These are phyloP conservation scores for Eueremaeus valkanovi DNA, from an alignment of 2,888 invertebrate genomes.

Conservation along the genomic window DNA sequence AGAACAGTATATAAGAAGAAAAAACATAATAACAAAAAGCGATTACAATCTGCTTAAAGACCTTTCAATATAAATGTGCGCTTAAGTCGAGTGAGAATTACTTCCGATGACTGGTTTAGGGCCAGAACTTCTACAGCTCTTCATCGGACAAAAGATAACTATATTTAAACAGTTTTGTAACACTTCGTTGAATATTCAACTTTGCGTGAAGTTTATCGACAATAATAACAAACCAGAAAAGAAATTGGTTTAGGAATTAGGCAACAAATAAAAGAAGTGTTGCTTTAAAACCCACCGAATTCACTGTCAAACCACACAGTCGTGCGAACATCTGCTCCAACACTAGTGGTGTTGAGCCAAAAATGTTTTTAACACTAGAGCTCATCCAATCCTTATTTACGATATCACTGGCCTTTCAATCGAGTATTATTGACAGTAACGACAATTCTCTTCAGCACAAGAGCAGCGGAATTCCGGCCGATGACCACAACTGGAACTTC, in stretches of 20 bases:
- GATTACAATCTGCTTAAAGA: neutral
- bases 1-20: no score
- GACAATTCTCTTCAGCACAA: neutral
- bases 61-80: neutral
- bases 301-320: neutral
- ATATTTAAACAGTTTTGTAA: slow-evolving; percentile 14
- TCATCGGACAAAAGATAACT: neutral
- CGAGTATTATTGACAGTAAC: neutral
- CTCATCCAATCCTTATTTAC: neutral
- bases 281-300: slow-evolving; percentile 7
- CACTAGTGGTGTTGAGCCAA: neutral
- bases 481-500: slow-evolving; percentile 39
- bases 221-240: neutral
- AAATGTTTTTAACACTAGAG: neutral
- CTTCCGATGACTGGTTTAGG: slow-evolving; percentile 6
- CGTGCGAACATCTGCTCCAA: neutral
- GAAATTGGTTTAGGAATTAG: no score
- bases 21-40: neutral
- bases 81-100: neutral
- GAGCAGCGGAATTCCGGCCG: neutral
- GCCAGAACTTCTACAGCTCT: no score
- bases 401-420: neutral
- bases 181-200: slow-evolving; percentile 21
- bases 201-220: slow-evolving; percentile 7
- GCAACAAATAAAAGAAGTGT: neutral